phyloP scores from a whole-genome alignment of 2,113 vertebrate genomes.

The Callionymus lyra region DNA sequence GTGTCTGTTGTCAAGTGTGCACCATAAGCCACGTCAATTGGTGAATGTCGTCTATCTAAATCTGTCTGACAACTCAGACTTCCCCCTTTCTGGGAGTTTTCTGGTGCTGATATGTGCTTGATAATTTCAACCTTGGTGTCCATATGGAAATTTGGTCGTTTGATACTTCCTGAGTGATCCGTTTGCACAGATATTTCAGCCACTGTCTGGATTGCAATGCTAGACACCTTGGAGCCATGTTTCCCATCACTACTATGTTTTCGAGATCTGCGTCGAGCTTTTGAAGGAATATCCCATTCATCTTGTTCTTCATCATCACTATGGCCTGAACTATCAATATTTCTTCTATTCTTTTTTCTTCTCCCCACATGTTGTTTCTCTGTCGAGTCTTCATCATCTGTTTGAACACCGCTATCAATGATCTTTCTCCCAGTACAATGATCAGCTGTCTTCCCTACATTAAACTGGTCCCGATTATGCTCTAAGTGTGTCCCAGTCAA shows the following conservation, averaged over 20 bases:
- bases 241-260: constrained; percentile 79
- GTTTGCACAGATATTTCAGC: constrained; percentile 97
- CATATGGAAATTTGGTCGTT: constrained; percentile 74
- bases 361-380: constrained; percentile 77
- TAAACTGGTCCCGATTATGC: constrained; percentile 71
- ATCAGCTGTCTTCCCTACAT: constrained; percentile 72
- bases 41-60: constrained; percentile 80
- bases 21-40: constrained; percentile 83
- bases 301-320: constrained; percentile 97
- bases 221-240: constrained; percentile 83
- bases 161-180: constrained; percentile 86
- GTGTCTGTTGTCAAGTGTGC: constrained; percentile 81
- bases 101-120: constrained; percentile 91
- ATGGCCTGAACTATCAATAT: constrained; percentile 85
- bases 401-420: constrained; percentile 88
- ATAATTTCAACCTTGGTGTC: constrained; percentile 92
- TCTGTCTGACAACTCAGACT: constrained; percentile 93
- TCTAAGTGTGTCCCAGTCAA: constrained; percentile 66
- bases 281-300: constrained; percentile 85
- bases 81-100: constrained; percentile 85
- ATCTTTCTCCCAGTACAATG: constrained; percentile 79
- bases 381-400: constrained; percentile 90
- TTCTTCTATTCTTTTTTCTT: constrained; percentile 79
- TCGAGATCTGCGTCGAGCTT: constrained; percentile 77
- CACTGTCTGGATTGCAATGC: constrained; percentile 93